Percentiles rank a stretch among this genome's conserved stretches.
phyloP scores from a whole-genome alignment of 2,888 invertebrate species.

The Blastobasis adustella region DNA sequence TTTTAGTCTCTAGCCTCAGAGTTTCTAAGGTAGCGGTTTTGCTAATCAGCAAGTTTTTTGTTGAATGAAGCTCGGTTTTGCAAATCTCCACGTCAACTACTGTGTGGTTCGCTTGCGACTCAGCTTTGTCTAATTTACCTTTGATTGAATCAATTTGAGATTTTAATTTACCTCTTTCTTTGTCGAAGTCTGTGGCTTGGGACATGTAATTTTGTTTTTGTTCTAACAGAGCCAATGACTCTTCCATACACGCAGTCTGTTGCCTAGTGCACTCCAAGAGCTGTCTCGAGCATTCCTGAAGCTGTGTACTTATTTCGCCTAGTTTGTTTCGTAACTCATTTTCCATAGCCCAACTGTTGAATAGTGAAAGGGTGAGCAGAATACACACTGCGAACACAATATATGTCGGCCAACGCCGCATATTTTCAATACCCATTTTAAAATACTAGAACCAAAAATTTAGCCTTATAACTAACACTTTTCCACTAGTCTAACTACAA shows the following conservation, averaged over 20 bases:
- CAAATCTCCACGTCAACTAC: conserved; percentile 55
- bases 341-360: conserved; percentile 64
- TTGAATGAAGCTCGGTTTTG: conserved; percentile 60
- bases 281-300: conserved; percentile 60
- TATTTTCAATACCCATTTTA: conserved; percentile 67
- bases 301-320: conserved; percentile 46
- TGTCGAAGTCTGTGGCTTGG: conserved; percentile 51
- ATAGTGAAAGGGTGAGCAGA: conserved; percentile 61
- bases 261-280: conserved; percentile 59
- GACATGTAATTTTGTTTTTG: conserved; percentile 51
- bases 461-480: too few species aligned
- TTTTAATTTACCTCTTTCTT: conserved; percentile 42
- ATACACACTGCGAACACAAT: conserved; percentile 59
- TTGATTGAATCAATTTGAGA: conserved; percentile 42
- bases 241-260: conserved; percentile 58
- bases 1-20: conserved; percentile 59
- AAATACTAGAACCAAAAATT: too few species aligned
- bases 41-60: conserved; percentile 64
- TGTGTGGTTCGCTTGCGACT: conserved; percentile 53
- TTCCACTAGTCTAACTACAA: too few species aligned
- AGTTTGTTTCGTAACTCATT: conserved; percentile 54
- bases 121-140: conserved; percentile 42
- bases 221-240: conserved; percentile 52
- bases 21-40: conserved; percentile 61
- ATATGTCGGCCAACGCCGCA: conserved; percentile 70